Conservation (phyloP, 2,113 vertebrate species). For the Herpailurus yagouaroundi region DNA sequence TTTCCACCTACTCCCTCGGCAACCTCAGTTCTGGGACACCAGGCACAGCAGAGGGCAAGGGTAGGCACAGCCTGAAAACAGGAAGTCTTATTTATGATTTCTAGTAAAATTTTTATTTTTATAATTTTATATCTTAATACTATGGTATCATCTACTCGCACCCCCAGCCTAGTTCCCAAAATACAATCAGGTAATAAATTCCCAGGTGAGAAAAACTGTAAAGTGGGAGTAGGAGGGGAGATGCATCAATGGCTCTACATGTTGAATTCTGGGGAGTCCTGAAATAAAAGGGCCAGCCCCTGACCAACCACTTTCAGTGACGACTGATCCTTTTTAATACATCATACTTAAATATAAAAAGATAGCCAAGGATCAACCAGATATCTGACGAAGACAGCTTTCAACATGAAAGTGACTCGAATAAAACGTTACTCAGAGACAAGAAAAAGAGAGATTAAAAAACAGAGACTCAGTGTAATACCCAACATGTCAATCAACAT, state of each 20-base stretch:
- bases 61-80: neutral
- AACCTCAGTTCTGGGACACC: neutral
- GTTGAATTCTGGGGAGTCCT: neutral
- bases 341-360: neutral
- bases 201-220: neutral
- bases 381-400: neutral
- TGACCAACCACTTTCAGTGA: neutral
- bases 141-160: neutral
- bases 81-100: neutral
- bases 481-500: neutral
- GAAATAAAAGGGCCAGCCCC: neutral
- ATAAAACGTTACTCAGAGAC: neutral
- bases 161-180: neutral
- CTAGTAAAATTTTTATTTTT: neutral
- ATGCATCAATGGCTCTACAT: neutral
- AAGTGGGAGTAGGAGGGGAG: neutral
- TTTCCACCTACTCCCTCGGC: neutral
- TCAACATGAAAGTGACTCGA: neutral
- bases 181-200: neutral
- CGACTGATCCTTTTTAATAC: neutral
- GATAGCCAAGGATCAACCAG: neutral
- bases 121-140: neutral
- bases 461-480: neutral
- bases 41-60: neutral
- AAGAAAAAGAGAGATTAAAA: neutral